phyloP scores from a whole-genome alignment of 2,797 vertebrate genomes.

The Bovichtus diacanthus region DNA sequence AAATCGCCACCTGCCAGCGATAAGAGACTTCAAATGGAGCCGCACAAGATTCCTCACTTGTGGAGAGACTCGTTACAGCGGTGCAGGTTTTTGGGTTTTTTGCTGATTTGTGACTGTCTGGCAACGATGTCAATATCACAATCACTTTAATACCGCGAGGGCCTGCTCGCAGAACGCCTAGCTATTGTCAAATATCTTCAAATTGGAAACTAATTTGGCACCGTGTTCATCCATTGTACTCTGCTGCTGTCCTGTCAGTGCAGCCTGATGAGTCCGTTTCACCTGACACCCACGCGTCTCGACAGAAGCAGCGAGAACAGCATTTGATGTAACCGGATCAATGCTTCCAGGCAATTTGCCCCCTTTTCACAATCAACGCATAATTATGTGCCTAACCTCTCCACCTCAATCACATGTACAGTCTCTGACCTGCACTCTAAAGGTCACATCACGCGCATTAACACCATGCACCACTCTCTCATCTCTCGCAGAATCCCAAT shows the following conservation, averaged over 20 bases:
- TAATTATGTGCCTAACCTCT: constrained; percentile 66
- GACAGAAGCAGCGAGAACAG: constrained; percentile 51
- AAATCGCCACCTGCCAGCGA: constrained; percentile 28
- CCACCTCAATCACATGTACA: constrained; percentile 55
- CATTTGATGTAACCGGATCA: constrained; percentile 69
- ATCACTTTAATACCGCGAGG: constrained; percentile 40
- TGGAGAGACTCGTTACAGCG: constrained; percentile 26
- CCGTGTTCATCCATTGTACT: constrained; percentile 49
- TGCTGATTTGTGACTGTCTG: constrained; percentile 28
- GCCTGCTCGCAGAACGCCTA: constrained; percentile 6
- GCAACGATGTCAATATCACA: constrained; percentile 46
- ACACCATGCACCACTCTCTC: constrained; percentile 22
- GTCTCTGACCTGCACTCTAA: constrained; percentile 36
- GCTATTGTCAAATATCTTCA: constrained; percentile 47
- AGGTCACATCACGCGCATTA: constrained; percentile 20
- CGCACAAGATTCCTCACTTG: constrained; percentile 44
- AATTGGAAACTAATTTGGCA: constrained; percentile 54
- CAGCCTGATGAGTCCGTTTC: constrained; percentile 66
- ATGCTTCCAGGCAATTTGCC: constrained; percentile 64
- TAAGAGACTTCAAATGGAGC: constrained; percentile 23
- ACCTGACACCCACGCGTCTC: constrained; percentile 59
- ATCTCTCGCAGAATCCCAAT: constrained; percentile 39
- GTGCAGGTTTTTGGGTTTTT: constrained; percentile 17
- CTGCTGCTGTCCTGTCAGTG: constrained; percentile 45
- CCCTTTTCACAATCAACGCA: constrained; percentile 47